Evolutionary conservation across 2,888 invertebrate genomes (phyloP).

Genomic region (Apotomis turbidana): DNA sequence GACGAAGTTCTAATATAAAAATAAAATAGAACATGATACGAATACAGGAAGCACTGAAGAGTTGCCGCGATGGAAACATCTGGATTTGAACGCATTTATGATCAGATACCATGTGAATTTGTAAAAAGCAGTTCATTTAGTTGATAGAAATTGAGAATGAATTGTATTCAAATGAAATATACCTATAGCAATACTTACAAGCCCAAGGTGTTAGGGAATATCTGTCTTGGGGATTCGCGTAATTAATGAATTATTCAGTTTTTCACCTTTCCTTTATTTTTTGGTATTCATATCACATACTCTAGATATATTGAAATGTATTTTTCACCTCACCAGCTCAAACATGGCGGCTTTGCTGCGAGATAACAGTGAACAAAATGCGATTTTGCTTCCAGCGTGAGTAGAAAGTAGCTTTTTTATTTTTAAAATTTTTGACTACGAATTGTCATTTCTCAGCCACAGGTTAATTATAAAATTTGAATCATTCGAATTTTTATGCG

Average conservation of each 20-base stretch:
- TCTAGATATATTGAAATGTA: too few species aligned
- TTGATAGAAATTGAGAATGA: neutral
- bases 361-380: too few species aligned
- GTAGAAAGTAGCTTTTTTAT: too few species aligned
- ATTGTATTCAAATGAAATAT: neutral
- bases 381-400: too few species aligned
- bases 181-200: neutral
- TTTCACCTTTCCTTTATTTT: neutral
- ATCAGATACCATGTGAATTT: conserved; percentile 14
- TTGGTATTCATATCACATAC: neutral
- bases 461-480: too few species aligned
- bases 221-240: neutral
- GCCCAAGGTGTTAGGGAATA: neutral
- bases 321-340: too few species aligned
- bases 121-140: neutral
- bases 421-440: too few species aligned
- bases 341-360: too few species aligned
- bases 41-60: conserved; percentile 21
- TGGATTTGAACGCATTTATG: conserved; percentile 11
- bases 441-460: too few species aligned
- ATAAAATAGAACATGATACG: conserved; percentile 7
- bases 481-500: too few species aligned
- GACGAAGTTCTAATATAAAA: neutral
- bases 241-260: neutral
- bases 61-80: conserved; percentile 1